Base-by-base conservation (phyloP, 1,140 invertebrate species). In the Rhynchophorus ferrugineus region DNA sequence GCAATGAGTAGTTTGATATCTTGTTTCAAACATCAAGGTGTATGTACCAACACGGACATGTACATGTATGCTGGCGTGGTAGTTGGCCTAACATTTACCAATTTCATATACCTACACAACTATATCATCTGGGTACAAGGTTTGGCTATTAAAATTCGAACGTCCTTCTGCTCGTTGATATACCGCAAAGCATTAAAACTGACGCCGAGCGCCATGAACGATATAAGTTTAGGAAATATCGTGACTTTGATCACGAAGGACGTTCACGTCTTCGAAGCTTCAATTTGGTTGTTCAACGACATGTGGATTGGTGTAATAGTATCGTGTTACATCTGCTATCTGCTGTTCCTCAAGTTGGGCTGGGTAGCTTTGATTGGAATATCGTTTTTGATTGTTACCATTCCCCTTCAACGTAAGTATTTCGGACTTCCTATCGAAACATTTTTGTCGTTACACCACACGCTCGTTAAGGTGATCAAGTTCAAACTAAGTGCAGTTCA, bases 241-340 rank as follows among this genome's bases (percentile, higher is more conserved):
- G 85, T 56, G 1, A 56, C 95, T 71, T 74, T 96, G 3, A 75
- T 97, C 54, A 91, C 90, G 8, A 96, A 95, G 69, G 92, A 96
- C 68, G 82, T 87, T 38, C 81, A 81, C 44, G 74, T 81, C 13
- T 80, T 89, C 61, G 84, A 88, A 63, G 72, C 76, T 35, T 77
- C 78, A 1, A 72, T 84, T 9, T 74, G 81, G 49, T 80, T 85
- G 61, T 66, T 85, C 16, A 84, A 88, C 66, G 85, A 84, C 63
- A 73, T 88, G 52, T 89, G 84, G 84, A 77, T 89, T 39, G 90
- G 87, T 0, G 87, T 91, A 0, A 59, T 91, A 11, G 84, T 91
- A 64, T 84, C 86, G 6, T 69, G 83, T 29, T 77, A 88, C 50
- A 76, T 87, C 36, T 79, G 84, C 2, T 83, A 80, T 63, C 80